A percentile compares a stretch with the other conserved stretches of the same genome.
Evolutionary conservation across 2,113 vertebrate species (phyloP).

Genomic region (Conger conger): DNA sequence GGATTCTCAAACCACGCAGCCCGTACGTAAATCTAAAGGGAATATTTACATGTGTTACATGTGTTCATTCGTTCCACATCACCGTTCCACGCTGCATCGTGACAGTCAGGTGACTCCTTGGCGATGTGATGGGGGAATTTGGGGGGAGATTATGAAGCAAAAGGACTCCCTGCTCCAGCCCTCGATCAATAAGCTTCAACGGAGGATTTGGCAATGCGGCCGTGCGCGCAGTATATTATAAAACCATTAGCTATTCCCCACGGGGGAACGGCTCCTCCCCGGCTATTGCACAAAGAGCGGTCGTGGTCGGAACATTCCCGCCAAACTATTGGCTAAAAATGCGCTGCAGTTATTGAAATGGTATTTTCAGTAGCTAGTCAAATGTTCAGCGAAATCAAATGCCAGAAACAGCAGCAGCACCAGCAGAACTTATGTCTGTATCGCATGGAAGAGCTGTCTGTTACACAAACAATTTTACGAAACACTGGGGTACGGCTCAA

Average conservation of each 20-base stretch:
- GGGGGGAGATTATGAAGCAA: slow-evolving; percentile 28
- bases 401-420: too few species aligned
- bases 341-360: background rate
- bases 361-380: background rate
- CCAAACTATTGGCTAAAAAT: background rate
- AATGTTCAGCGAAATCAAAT: background rate
- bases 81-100: background rate
- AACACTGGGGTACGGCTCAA: too few species aligned
- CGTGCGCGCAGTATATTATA: slow-evolving; percentile 12
- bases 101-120: background rate
- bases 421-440: background rate
- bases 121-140: slow-evolving; percentile 18
- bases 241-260: slow-evolving; percentile 22
- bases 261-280: slow-evolving; percentile 1
- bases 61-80: background rate
- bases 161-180: slow-evolving; percentile 3
- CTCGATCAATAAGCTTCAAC: slow-evolving; percentile 10
- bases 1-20: too few species aligned
- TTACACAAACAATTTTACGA: background rate
- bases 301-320: background rate
- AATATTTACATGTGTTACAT: background rate
- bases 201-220: slow-evolving; percentile 11
- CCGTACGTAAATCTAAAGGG: background rate
- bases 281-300: slow-evolving; percentile 23
- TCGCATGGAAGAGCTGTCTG: background rate